These are phyloP conservation scores for Todus mexicanus DNA, from an alignment of 2,797 vertebrate genomes.

Conservation along the genomic window DNA sequence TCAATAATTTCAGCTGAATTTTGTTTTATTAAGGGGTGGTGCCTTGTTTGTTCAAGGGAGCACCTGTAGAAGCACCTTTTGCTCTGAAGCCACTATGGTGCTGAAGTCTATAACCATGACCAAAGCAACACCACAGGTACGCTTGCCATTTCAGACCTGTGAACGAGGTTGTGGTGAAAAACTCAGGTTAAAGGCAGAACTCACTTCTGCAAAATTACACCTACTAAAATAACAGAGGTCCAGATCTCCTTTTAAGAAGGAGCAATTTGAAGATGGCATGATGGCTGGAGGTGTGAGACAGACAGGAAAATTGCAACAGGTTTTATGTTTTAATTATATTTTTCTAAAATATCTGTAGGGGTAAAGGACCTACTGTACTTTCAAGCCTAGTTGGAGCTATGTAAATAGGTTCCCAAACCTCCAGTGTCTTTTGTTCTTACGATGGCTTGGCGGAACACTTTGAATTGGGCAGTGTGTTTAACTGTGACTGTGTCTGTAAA, in stretches of 20 bases:
- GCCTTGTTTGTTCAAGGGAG: neutral
- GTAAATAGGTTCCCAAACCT: neutral
- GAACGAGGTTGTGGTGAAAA: neutral
- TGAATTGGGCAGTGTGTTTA: neutral
- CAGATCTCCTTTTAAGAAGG: neutral
- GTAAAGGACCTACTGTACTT: slow-evolving; percentile 14
- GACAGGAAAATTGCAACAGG: neutral
- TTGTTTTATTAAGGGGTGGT: neutral
- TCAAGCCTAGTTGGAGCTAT: neutral
- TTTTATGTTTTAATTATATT: neutral
- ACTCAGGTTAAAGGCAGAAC: neutral
- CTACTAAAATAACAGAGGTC: neutral
- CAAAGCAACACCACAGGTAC: neutral
- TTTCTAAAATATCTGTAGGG: slow-evolving; percentile 4
- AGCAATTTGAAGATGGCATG: neutral
- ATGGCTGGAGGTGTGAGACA: neutral
- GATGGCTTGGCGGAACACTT: neutral
- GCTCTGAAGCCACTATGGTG: neutral
- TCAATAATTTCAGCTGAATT: neutral
- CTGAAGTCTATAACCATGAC: neutral
- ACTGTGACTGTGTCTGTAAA: slow-evolving; percentile 30
- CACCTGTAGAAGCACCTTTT: neutral
- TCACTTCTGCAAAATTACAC: neutral
- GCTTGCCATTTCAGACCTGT: neutral
- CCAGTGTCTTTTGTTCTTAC: slow-evolving; percentile 37